Evolutionary conservation across 2,113 vertebrate genomes (phyloP), one percentile per base, ranked within the genome.

Genomic region (Larimichthys crocea): DNA sequence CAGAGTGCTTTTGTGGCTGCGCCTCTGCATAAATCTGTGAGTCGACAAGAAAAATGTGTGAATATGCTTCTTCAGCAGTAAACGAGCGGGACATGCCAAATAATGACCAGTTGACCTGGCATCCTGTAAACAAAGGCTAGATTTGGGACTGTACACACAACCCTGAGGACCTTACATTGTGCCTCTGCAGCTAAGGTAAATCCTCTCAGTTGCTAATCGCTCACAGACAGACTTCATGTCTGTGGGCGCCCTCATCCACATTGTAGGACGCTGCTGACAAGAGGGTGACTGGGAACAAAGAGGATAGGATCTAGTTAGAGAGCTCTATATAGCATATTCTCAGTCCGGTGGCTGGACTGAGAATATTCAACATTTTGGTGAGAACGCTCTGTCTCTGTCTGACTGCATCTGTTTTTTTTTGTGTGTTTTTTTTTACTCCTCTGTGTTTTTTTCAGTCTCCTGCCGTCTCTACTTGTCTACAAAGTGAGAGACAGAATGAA

Each of bases 141-240:
- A 82, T 65, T 56, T 68, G 53, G 29, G 48, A 46, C 24, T 46
- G 65, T 40, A 35, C 66, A 69, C 59, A 70, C 76, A 66, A 40
- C 82, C n/a, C 65, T 56, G 52, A 74, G 69, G 82, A 76, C 80
- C 42, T 69, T 11, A 64, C 50, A 74, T 72, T 82, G 77, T 70
- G 50, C 49, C 62, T 69, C 49, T 74, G 78, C 81, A 78, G 72
- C 81, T 72, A 26, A 80, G 84, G 72, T 78, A 89, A 91, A 85
- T 89, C 84, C 79, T 68, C 89, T 89, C 84, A 79, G 79, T 67
- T 20, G 76, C 77, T 89, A 87, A 91, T 87, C 77, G 53, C 82
- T 78, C 40, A 66, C 62, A 60, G 79, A 74, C 64, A 71, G 64
- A 66, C 82, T 63, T 56, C 76, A 73, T 53, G 82, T 83, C 84